phyloP scores from a whole-genome alignment of 2,113 vertebrate species.

The Cyanoderma ruficeps region DNA sequence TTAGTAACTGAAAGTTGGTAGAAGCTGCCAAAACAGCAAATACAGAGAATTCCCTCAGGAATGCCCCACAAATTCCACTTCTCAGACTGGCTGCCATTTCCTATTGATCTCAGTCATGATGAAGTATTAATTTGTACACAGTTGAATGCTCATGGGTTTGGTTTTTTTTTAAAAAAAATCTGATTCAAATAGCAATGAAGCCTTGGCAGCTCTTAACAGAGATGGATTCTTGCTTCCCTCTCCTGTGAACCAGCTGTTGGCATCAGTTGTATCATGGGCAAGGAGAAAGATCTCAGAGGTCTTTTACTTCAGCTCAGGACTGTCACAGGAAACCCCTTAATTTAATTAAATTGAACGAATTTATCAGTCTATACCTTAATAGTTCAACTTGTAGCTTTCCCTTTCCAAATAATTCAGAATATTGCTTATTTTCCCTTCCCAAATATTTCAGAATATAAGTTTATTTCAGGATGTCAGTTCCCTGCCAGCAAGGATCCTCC shows the following conservation, averaged over 20 bases:
- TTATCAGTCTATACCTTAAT: not conserved
- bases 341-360: not conserved
- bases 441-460: not conserved
- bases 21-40: slow-evolving; percentile 54
- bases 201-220: slow-evolving; percentile 17
- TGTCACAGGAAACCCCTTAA: not conserved
- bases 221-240: slow-evolving; percentile 3
- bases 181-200: slow-evolving; percentile 23
- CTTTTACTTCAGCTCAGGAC: not conserved
- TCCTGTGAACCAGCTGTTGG: not conserved
- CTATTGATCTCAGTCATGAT: slow-evolving; percentile 53
- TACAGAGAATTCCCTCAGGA: slow-evolving; percentile 23
- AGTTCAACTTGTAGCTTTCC: not conserved
- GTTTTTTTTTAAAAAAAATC: not conserved
- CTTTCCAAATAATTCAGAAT: not conserved
- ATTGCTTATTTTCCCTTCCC: not conserved
- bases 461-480: not conserved
- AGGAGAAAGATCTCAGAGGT: not conserved
- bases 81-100: slow-evolving; percentile 45
- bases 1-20: slow-evolving; percentile 47
- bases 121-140: slow-evolving; percentile 62
- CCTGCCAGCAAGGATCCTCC: not conserved
- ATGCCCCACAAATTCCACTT: slow-evolving; percentile 15
- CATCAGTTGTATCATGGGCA: not conserved
- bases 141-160: not conserved